Evolutionary conservation across 2,113 vertebrate species (phyloP).

Genomic region (Microcebus tavaratra): DNA sequence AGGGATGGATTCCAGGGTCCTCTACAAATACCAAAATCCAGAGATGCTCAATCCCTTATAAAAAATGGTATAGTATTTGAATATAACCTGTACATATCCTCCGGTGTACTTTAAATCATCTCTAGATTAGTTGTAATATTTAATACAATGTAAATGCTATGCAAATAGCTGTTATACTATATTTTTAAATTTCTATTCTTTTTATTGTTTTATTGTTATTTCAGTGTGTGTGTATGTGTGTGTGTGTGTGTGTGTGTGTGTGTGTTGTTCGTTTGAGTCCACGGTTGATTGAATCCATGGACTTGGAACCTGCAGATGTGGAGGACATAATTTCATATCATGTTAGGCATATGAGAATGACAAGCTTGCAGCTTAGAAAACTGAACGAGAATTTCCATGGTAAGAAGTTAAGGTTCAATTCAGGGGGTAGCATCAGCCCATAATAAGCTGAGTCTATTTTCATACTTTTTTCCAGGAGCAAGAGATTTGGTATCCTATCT

Average conservation of each 20-base stretch:
- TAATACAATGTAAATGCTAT: not conserved
- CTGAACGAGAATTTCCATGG: not conserved
- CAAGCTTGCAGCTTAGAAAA: not conserved
- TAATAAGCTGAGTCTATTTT: not conserved
- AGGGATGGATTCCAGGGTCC: not conserved
- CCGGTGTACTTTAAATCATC: not conserved
- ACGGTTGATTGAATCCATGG: not conserved
- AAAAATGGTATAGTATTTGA: not conserved
- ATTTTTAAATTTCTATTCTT: not conserved
- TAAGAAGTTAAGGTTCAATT: not conserved
- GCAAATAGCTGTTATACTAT: not conserved
- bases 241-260: not conserved
- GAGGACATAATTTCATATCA: not conserved
- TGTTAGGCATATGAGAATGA: not conserved
- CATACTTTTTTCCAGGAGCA: not conserved
- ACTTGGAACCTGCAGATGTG: not conserved
- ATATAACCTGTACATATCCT: not conserved
- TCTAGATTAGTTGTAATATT: not conserved
- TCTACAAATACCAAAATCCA: not conserved
- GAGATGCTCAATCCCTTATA: not conserved
- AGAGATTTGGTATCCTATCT: not conserved
- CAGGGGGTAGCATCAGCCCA: not conserved
- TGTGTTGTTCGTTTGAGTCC: not conserved
- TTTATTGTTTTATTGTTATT: not conserved
- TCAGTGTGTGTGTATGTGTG: not conserved